Conservation (phyloP, 2,113 vertebrate species). For the Rhea americana region DNA sequence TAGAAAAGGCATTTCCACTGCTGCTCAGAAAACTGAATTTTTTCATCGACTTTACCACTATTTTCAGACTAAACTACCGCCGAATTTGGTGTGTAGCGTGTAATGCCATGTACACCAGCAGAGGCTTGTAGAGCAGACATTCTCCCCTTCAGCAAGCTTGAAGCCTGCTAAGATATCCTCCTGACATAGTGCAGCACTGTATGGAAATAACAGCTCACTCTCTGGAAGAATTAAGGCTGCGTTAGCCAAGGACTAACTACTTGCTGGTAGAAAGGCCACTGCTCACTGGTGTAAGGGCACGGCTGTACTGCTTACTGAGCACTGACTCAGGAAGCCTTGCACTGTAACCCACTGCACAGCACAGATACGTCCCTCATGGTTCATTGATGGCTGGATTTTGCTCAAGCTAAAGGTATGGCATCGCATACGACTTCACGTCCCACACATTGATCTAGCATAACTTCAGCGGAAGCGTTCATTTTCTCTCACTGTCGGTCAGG, state of each 20-base stretch:
- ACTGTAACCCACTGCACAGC: rapidly evolving
- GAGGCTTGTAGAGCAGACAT: not conserved
- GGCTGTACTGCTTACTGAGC: not conserved
- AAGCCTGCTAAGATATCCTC: not conserved
- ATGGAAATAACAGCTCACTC: not conserved
- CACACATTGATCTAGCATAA: too few species aligned
- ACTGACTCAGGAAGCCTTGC: not conserved
- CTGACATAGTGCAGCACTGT: not conserved
- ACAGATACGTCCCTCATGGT: rapidly evolving
- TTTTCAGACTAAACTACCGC: not conserved
- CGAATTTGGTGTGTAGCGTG: not conserved
- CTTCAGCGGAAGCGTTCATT: not conserved
- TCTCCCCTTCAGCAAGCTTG: not conserved
- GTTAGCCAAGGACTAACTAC: not conserved
- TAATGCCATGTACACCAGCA: rapidly evolving
- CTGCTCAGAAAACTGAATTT: not conserved
- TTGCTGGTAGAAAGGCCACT: not conserved
- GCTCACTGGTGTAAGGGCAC: not conserved
- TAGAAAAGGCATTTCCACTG: not conserved
- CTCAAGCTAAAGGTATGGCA: not conserved
- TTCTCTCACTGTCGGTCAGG: not conserved
- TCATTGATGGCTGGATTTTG: not conserved
- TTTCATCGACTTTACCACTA: not conserved
- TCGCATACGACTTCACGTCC: not conserved
- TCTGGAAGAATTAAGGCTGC: not conserved